Base-by-base conservation (phyloP, 2,888 invertebrate species). In the Dryadula phaetusa region DNA sequence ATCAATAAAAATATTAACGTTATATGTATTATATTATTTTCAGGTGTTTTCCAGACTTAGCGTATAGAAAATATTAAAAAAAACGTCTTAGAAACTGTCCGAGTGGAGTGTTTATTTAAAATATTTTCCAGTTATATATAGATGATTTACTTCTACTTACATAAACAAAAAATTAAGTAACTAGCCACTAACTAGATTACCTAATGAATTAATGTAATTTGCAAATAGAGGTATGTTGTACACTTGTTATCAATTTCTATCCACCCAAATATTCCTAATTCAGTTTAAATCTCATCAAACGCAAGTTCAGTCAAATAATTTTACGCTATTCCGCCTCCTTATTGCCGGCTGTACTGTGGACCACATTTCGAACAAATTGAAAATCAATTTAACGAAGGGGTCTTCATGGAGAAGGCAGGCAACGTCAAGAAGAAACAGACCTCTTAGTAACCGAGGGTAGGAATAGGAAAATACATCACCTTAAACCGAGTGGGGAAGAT, bases 391-490 rank as follows among this genome's bases (percentile, higher is more conserved):
- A 84, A 85, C 82, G 77, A 84, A 83, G 86, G 89, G 86, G 80
- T 80, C 82, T 81, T 81, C 72, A 79, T 79, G 82, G 80, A 83
- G 80, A 80, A 81, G 79, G 78, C 80, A 79, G 79, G 77, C 75
- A 82, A 79, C 78, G 78, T 80, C 75, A 76, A 76, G 70, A 76
- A 77, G 79, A 80, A 82, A 82, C 80, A 78, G 78, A 77, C 75
- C 79, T 77, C 78, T 76, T 76, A 79, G 81, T 79, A 74, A 74
- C 68, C 67, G 84, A 82, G 88, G 89, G 88, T 83, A 85, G 85
- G 86, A 90, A 91, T 90, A 87, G 86, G 87, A 88, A 89, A 90
- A 92, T 92, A 92, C 90, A 92, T 92, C 92, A 92, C 91, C 92
- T 91, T 90, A 88, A 91, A 91, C 83, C 87, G 89, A 91, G 87